Conservation (phyloP, 2,113 vertebrate species). For the Ceyx margarethae region DNA sequence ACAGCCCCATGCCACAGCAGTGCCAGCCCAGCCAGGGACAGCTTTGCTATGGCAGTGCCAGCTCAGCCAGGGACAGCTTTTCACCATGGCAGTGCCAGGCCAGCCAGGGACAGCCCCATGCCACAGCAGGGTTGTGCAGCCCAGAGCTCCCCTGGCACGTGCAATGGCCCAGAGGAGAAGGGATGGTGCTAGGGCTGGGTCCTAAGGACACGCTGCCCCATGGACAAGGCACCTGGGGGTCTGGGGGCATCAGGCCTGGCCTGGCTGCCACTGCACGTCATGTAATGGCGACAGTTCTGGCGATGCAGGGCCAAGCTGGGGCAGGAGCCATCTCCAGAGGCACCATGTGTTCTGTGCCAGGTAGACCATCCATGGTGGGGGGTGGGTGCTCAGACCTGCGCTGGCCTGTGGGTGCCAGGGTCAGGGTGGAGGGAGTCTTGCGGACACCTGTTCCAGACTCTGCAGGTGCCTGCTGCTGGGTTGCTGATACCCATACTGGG, state of each 20-base stretch:
- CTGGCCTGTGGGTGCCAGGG: not conserved
- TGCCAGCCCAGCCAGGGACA: not conserved
- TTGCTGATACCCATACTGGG: not conserved
- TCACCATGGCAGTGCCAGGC: not conserved
- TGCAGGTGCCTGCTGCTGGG: not conserved
- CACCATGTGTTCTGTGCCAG: not conserved
- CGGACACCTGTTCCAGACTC: accelerated
- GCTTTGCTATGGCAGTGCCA: not conserved
- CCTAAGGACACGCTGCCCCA: not conserved
- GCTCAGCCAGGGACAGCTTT: not conserved
- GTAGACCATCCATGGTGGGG: not conserved
- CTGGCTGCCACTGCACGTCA: accelerated
- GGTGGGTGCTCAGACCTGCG: accelerated
- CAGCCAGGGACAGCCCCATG: not conserved
- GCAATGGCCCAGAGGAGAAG: accelerated
- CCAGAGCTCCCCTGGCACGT: not conserved
- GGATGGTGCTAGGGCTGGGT: accelerated
- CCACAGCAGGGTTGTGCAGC: no score
- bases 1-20: not conserved
- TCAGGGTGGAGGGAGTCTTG: not conserved
- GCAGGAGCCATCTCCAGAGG: not conserved
- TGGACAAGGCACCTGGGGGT: accelerated
- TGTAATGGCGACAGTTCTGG: no score
- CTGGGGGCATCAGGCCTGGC: not conserved
- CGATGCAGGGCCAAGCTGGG: not conserved